These are phyloP conservation scores for Colostygia pectinataria DNA, from an alignment of 2,888 invertebrate genomes.

Conservation along the genomic window DNA sequence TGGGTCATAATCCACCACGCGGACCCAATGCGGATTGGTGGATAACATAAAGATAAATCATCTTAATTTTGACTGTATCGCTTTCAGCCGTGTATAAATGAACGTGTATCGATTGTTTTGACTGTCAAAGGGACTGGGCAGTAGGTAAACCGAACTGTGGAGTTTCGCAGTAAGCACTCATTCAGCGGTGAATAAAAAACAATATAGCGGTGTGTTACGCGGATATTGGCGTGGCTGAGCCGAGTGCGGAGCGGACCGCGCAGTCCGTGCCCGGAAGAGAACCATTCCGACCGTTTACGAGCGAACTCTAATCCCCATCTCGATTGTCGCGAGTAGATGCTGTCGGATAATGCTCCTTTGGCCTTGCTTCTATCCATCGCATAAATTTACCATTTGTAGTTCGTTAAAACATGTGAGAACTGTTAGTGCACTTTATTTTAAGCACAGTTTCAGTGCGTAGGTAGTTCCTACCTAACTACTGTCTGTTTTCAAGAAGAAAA, in stretches of 20 bases:
- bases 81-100: neutral
- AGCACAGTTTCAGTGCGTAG: neutral
- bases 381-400: conserved; percentile 13
- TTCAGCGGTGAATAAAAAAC: conserved; percentile 22
- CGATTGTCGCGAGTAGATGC: conserved; percentile 50
- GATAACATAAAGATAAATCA: too few species aligned
- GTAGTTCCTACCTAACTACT: too few species aligned
- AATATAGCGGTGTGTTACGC: conserved; percentile 27
- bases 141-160: conserved; percentile 5
- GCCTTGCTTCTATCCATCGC: conserved; percentile 28
- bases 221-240: conserved; percentile 27
- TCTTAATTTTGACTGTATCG: conserved; percentile 9
- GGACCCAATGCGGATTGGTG: too few species aligned
- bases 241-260: conserved; percentile 21
- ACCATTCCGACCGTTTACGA: conserved; percentile 62
- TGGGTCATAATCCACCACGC: too few species aligned
- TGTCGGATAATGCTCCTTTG: conserved; percentile 44
- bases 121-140: conserved; percentile 9
- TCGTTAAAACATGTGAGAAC: conserved; percentile 7
- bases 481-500: too few species aligned
- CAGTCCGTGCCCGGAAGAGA: conserved; percentile 52
- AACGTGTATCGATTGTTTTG: conserved; percentile 16
- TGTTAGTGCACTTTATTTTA: neutral
- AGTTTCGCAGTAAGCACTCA: conserved; percentile 17
- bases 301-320: conserved; percentile 47